Evolutionary conservation across 1,140 invertebrate genomes (phyloP), one percentile per base, ranked within the genome.

Genomic region (Drosophila kurseongensis): DNA sequence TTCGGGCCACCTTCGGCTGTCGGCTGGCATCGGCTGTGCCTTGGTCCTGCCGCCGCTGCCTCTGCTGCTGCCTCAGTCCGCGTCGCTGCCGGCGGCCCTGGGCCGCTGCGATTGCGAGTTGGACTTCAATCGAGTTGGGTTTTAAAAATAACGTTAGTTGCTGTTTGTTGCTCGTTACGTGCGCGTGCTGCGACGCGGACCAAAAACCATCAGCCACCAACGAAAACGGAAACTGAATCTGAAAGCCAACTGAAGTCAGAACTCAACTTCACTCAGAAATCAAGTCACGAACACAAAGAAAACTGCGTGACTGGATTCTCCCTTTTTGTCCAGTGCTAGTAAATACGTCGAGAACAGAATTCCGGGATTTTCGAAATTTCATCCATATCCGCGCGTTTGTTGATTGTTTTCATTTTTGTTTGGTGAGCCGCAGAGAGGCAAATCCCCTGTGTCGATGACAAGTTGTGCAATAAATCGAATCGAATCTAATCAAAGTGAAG

Each of bases 151-250:
- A 91, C 90, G 83, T 91, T 91, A 91, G 90, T 91, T 91, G 86
- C 90, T 90, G 90, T 91, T 91, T 91, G 90, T 90, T 91, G 90
- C 90, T 91, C 86, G 90, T 80, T 83, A 90, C 86, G 90, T 91
- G 90, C 83, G 90, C 85, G 90, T 90, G 90, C 78, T 83, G 78
- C 86, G 77, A 90, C 85, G 80, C 89, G 88, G 72, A 90, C 78
- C 45, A 58, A 61, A 68, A 65, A 74, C 23, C 35, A 75, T 36
- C 47, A 67, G 47, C 10, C 18, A 52, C 44, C 54, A 54, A 42
- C 44, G 47, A 27, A 57, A 79, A 55, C 23, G 35, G 16, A 65
- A 61, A 27, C 16, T 8, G 29, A 62, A 66, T 32, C 59, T 6
- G 42, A 66, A 59, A 27, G 14, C 41, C 3, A 44, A 16, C 55